These are phyloP conservation scores for Kryphioiulus occultus DNA, from an alignment of 2,888 invertebrate species.

Conservation along the genomic window DNA sequence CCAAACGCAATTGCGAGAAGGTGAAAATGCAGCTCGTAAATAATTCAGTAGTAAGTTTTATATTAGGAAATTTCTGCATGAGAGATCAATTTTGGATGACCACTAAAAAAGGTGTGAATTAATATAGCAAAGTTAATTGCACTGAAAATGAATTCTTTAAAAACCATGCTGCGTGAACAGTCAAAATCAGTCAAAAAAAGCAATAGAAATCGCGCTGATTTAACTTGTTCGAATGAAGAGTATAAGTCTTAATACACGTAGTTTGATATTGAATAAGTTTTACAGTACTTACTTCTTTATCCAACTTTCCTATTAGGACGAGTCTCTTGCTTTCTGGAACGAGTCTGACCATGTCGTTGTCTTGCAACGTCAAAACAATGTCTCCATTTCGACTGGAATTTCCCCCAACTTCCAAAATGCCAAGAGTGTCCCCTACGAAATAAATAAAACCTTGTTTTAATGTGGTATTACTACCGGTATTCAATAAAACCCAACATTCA, in stretches of 20 bases:
- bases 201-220: too few species aligned
- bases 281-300: slow-evolving; percentile 71
- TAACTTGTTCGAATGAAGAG: too few species aligned
- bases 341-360: slow-evolving; percentile 68
- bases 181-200: too few species aligned
- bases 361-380: slow-evolving; percentile 1
- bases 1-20: neutral
- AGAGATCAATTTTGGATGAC: neutral
- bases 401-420: slow-evolving; percentile 46
- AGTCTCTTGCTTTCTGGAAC: slow-evolving; percentile 80
- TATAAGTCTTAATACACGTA: too few species aligned
- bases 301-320: slow-evolving; percentile 77
- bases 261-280: too few species aligned
- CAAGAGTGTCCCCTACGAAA: slow-evolving; percentile 42
- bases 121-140: neutral
- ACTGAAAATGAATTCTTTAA: neutral
- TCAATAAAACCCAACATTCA: too few species aligned
- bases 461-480: too few species aligned
- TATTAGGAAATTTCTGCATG: neutral
- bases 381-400: slow-evolving; percentile 41
- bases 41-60: neutral
- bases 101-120: neutral
- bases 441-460: too few species aligned
- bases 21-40: neutral
- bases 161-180: neutral